phyloP scores from a whole-genome alignment of 2,113 vertebrate genomes.

The Cyphotilapia sp. region DNA sequence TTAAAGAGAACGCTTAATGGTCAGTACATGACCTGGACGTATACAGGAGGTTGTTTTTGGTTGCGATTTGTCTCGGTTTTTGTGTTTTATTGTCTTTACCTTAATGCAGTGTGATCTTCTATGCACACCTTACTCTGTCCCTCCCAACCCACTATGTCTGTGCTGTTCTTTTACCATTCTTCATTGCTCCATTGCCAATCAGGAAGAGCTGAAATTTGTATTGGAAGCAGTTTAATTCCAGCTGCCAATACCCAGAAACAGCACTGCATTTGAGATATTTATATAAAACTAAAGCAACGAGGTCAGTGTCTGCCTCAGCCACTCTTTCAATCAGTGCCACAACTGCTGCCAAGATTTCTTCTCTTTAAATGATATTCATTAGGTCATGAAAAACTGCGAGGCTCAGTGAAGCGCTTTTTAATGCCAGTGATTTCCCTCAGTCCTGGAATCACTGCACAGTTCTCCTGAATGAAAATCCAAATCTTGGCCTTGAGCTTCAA shows the following conservation, averaged over 20 bases:
- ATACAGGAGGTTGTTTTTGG: neutral
- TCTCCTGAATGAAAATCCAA: neutral
- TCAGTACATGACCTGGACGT: neutral
- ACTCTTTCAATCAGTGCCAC: neutral
- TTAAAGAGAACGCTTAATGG: neutral
- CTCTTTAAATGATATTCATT: neutral
- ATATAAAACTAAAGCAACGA: neutral
- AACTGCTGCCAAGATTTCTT: neutral
- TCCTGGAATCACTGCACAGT: neutral
- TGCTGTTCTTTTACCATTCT: neutral
- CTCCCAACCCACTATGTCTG: neutral
- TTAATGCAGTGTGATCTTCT: neutral
- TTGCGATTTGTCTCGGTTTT: neutral
- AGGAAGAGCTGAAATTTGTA: neutral
- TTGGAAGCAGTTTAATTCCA: neutral
- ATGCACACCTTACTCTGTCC: neutral
- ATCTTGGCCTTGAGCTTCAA: neutral
- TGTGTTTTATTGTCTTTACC: neutral
- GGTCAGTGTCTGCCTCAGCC: neutral
- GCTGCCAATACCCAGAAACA: neutral
- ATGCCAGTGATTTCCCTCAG: neutral
- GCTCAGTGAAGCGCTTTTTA: neutral
- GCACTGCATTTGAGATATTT: neutral
- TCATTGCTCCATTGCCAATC: neutral
- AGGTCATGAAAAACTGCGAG: neutral